phyloP scores from a whole-genome alignment of 2,888 invertebrate species.

The Drepanosiphum platanoidis region DNA sequence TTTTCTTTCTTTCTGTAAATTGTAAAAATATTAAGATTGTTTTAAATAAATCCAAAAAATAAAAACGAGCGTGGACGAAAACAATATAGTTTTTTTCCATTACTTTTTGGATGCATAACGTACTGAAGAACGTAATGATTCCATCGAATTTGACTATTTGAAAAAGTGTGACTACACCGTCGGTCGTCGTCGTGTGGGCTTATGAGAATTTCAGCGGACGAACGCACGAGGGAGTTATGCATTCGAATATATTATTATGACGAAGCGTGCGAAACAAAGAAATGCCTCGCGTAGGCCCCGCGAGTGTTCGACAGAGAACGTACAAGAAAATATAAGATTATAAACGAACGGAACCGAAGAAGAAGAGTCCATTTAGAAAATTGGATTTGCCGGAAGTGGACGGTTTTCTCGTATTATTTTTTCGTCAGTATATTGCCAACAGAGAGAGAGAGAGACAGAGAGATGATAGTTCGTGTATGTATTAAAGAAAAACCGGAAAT shows the following conservation, averaged over 20 bases:
- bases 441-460: no score
- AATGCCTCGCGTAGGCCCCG: background rate
- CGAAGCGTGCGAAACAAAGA: background rate
- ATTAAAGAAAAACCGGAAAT: constrained; percentile 41
- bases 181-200: background rate
- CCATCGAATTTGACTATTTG: no score
- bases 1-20: no score
- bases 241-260: background rate
- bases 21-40: no score
- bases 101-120: no score
- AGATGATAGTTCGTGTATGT: constrained; percentile 20
- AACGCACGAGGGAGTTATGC: no score
- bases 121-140: no score
- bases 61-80: no score
- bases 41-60: no score
- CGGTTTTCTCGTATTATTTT: constrained; percentile 36
- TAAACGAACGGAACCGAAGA: background rate
- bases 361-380: constrained; percentile 56
- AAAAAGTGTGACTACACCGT: no score
- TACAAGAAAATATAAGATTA: background rate
- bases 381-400: constrained; percentile 36
- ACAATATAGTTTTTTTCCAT: no score
- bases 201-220: background rate
- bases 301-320: background rate
- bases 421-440: background rate